Evolutionary conservation across 2,888 invertebrate genomes (phyloP), one percentile per base, ranked within the genome.

Genomic region (Tenthredo scrophulariae): DNA sequence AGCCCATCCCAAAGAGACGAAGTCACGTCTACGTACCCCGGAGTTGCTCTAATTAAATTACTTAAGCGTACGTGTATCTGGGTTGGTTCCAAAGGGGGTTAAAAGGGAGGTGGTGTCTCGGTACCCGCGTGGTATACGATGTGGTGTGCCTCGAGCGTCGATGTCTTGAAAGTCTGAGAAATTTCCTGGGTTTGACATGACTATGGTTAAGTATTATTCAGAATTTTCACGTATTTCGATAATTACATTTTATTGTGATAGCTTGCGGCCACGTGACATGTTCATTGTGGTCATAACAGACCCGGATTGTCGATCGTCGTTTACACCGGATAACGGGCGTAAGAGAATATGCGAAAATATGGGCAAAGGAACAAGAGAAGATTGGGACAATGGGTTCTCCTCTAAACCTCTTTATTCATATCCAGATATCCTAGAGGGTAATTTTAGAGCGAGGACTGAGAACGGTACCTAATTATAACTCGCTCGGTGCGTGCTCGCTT

Each of bases 41-140:
- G 91, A 92, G 92, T 92, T 91, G 92, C 91, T 92, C 93, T 93
- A 93, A 93, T 93, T 93, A 92, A 93, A 93, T 93, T 93, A 93
- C 93, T 92, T 92, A 93, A 92, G 92, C 92, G 93, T 91, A 92
- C 93, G 93, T 93, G 92, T 93, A 92, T 92, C 91, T 89, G 88
- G 89, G 90, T 89, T 90, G 91, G 90, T 90, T 91, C 90, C 40
- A 70, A 15, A 29, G 22, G 83, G 46, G 65, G 67, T 46, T 46
- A 29, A 65, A 58, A 40, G 37, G 80, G 58, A 26, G 80, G 29
- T 54, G 77, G 46, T 29, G 80, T 80, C 80, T 80, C 80, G 58
- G 62, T 80, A 40, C 80, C 80, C 80, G 80, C 80, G 80, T 80
- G 80, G 80, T 80, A 50, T 50, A 40, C 80, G 58, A 80, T 80